These are phyloP conservation scores for Mythimna vitellina DNA, from an alignment of 2,888 invertebrate species.

Conservation along the genomic window DNA sequence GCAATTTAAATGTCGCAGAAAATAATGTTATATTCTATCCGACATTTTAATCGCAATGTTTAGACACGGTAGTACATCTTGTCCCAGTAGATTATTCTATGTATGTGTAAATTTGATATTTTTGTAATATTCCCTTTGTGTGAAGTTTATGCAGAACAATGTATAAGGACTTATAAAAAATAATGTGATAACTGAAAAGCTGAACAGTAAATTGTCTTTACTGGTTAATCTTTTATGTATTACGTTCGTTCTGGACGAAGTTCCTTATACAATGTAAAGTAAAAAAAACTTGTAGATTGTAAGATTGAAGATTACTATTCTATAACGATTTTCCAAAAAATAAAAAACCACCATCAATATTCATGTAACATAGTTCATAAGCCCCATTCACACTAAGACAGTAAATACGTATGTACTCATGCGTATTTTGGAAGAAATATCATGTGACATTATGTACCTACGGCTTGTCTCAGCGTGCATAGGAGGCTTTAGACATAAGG, in stretches of 20 bases:
- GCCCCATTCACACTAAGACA: constrained; percentile 52
- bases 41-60: constrained; percentile 32
- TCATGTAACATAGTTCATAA: constrained; percentile 52
- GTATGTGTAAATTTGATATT: constrained; percentile 62
- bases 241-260: background rate
- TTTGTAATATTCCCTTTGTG: constrained; percentile 59
- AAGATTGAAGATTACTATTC: constrained; percentile 61
- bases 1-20: constrained; percentile 31
- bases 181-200: background rate
- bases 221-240: background rate
- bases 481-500: constrained; percentile 66
- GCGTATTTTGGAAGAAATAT: constrained; percentile 26
- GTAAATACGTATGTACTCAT: background rate
- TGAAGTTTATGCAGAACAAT: constrained; percentile 31
- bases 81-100: constrained; percentile 56
- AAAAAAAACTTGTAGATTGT: constrained; percentile 38
- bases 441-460: background rate
- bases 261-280: constrained; percentile 40
- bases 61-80: constrained; percentile 40
- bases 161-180: constrained; percentile 17
- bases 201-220: constrained; percentile 19
- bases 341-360: constrained; percentile 56
- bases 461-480: constrained; percentile 45
- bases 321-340: constrained; percentile 56
- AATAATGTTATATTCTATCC: constrained; percentile 45